phyloP scores from a whole-genome alignment of 2,888 invertebrate species.

The Apamea crenata region DNA sequence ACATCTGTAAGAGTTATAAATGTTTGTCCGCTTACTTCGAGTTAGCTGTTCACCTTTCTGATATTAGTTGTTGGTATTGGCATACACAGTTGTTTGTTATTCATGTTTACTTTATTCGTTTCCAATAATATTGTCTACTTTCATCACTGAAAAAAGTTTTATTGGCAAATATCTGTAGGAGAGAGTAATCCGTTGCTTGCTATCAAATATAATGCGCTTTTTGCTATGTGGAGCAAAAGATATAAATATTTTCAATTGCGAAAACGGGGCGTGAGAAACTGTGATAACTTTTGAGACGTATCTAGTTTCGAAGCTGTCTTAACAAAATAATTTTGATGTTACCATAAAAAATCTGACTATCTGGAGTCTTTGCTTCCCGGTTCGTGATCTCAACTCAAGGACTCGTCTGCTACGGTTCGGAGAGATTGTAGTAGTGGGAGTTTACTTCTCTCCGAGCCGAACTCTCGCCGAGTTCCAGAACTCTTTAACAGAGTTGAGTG shows the following conservation, averaged over 20 bases:
- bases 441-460: no score
- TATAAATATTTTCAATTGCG: neutral
- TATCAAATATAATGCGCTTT: neutral
- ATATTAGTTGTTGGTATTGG: neutral
- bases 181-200: neutral
- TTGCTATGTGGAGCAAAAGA: neutral
- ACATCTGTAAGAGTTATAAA: constrained; percentile 9
- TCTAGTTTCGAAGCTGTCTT: neutral
- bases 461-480: no score
- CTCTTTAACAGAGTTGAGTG: no score
- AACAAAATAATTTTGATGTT: neutral
- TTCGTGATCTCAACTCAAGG: neutral
- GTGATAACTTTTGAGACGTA: neutral
- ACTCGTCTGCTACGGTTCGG: neutral
- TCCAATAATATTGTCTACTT: neutral
- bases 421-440: no score
- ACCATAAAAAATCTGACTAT: no score
- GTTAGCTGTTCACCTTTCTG: constrained; percentile 3
- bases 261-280: neutral
- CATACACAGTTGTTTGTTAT: constrained; percentile 3
- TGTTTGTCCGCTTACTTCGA: constrained; percentile 12
- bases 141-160: no score
- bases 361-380: neutral
- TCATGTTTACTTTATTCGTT: neutral
- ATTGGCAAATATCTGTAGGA: neutral